Conservation (phyloP, 2,888 invertebrate genomes). For the Sphaerophoria rueppellii region DNA sequence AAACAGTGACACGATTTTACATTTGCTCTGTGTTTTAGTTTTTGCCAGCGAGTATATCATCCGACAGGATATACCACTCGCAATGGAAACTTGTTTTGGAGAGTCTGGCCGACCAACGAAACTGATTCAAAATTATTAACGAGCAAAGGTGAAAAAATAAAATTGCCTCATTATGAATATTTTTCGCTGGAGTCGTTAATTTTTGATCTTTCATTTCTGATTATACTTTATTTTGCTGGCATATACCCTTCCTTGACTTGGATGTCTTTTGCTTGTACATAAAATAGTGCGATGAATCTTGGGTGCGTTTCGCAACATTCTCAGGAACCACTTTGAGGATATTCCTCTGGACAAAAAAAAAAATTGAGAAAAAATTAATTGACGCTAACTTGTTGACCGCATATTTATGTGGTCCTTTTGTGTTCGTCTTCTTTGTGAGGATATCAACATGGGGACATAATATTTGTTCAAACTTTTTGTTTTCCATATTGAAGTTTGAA, state of each 20-base stretch:
- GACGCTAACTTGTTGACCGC: slow-evolving; percentile 63
- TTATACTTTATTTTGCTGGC: slow-evolving; percentile 41
- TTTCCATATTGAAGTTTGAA: slow-evolving; percentile 23
- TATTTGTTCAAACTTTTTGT: slow-evolving; percentile 54
- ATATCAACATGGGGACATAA: slow-evolving; percentile 39
- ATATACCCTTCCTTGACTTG: not conserved
- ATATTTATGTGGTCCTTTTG: slow-evolving; percentile 47
- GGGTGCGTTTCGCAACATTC: slow-evolving; percentile 2
- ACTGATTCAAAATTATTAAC: slow-evolving; percentile 72
- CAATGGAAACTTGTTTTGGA: slow-evolving; percentile 68
- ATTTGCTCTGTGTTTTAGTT: slow-evolving; percentile 72
- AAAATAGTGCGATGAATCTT: not conserved
- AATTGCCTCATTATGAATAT: slow-evolving; percentile 74
- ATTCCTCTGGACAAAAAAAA: slow-evolving; percentile 18
- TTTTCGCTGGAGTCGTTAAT: slow-evolving; percentile 73
- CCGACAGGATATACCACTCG: slow-evolving; percentile 66
- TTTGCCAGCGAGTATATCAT: slow-evolving; percentile 65
- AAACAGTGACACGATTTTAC: slow-evolving; percentile 73
- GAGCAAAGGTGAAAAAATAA: slow-evolving; percentile 71
- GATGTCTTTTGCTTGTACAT: slow-evolving; percentile 15
- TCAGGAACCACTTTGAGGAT: not conserved
- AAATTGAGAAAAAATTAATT: slow-evolving; percentile 48
- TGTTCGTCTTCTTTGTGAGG: slow-evolving; percentile 24
- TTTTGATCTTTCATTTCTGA: slow-evolving; percentile 72
- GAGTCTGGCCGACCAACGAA: slow-evolving; percentile 36